These are phyloP conservation scores for Hiodon tergisus DNA, from an alignment of 2,113 vertebrate species.

Conservation along the genomic window DNA sequence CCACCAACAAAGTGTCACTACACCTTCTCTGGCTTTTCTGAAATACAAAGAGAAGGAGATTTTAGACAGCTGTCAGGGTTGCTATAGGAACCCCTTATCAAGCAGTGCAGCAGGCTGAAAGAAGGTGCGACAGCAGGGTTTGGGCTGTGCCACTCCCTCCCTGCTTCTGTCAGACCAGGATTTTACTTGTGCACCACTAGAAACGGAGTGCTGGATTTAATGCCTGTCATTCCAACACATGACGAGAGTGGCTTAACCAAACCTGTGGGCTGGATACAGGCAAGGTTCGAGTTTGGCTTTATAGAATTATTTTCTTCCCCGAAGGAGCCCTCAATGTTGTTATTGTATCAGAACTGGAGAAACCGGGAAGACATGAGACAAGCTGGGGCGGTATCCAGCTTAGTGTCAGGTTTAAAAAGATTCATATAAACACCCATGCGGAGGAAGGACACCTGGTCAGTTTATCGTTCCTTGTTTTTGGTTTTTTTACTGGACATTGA, in stretches of 20 bases:
- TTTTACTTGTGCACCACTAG: conserved; percentile 40
- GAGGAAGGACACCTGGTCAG: not conserved
- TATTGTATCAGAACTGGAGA: conserved; percentile 1
- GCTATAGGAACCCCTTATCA: conserved; percentile 17
- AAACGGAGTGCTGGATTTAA: conserved; percentile 42
- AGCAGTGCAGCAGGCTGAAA: not conserved
- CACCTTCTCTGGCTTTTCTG: not conserved
- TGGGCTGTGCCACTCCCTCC: not conserved
- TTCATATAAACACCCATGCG: not conserved
- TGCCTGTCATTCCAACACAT: conserved; percentile 42
- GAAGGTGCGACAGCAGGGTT: not conserved
- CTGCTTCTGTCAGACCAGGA: conserved; percentile 40
- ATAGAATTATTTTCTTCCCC: not conserved
- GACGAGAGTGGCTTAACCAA: conserved; percentile 26
- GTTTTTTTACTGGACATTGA: no score
- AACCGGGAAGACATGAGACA: not conserved
- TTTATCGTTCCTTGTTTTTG: not conserved
- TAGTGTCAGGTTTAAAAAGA: not conserved
- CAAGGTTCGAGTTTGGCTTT: conserved; percentile 29
- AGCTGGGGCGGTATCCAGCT: no score
- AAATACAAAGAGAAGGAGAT: not conserved
- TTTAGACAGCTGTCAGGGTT: conserved; percentile 1
- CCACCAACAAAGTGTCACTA: not conserved
- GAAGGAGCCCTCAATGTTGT: conserved; percentile 7
- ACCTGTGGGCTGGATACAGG: conserved; percentile 42